Percentiles rank a stretch among this genome's conserved stretches.
phyloP scores from a whole-genome alignment of 2,113 vertebrate species.

The Chaetodon trifascialis region DNA sequence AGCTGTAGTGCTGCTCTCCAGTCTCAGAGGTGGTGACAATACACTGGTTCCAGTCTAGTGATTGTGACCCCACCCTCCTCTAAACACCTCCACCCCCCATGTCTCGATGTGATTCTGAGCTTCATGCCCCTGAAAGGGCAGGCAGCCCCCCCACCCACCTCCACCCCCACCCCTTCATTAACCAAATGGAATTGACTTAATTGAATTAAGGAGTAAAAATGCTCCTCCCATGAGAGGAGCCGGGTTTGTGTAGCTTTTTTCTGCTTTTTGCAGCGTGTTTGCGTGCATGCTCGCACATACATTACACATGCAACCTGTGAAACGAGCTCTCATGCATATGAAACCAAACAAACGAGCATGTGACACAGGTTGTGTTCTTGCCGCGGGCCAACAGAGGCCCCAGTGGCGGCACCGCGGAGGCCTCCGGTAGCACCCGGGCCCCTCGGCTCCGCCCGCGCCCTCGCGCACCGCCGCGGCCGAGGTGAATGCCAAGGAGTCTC shows the following conservation, averaged over 20 bases:
- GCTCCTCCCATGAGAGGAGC: constrained; percentile 61
- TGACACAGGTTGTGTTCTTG: constrained; percentile 71
- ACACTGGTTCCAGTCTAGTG: constrained; percentile 44
- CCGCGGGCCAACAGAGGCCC: constrained; percentile 61
- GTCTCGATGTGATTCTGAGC: constrained; percentile 72
- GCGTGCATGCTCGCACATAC: not conserved
- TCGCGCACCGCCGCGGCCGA: constrained; percentile 32
- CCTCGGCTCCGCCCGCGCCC: constrained; percentile 15
- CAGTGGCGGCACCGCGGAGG: not conserved
- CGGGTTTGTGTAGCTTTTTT: constrained; percentile 48
- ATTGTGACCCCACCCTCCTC: constrained; percentile 33
- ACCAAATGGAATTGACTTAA: constrained; percentile 80
- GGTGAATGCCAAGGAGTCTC: constrained; percentile 77
- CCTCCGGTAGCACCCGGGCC: constrained; percentile 6
- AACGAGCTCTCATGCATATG: constrained; percentile 34
- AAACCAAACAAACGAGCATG: constrained; percentile 31
- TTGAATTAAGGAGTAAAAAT: constrained; percentile 76
- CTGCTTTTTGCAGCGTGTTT: constrained; percentile 41
- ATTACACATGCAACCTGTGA: constrained; percentile 20
- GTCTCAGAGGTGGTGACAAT: constrained; percentile 50
- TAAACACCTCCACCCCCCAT: not conserved
- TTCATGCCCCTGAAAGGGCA: constrained; percentile 61
- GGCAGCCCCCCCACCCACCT: too few species aligned
- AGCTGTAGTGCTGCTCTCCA: constrained; percentile 20
- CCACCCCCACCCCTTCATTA: constrained; percentile 68